A percentile compares a stretch with the other conserved stretches of the same genome.
Evolutionary conservation across 1,140 invertebrate genomes (phyloP).

Genomic region (Chrysopa pallens): DNA sequence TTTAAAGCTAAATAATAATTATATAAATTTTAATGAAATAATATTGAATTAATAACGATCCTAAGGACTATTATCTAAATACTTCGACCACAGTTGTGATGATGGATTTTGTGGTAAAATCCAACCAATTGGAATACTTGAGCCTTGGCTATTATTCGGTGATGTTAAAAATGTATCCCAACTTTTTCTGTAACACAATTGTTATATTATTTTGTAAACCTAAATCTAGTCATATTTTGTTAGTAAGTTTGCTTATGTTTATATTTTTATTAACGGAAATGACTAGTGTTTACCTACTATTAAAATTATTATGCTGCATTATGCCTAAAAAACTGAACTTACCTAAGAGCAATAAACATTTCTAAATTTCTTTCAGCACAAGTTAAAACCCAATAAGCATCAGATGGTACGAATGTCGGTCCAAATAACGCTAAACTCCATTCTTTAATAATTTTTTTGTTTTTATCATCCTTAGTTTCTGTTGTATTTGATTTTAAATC

Average conservation of each 20-base stretch:
- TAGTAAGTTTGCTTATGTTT: too few species aligned
- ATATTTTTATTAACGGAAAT: too few species aligned
- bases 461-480: constrained; percentile 10
- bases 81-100: constrained; percentile 14
- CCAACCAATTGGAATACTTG: constrained; percentile 19
- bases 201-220: too few species aligned
- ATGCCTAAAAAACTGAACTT: too few species aligned
- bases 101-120: constrained; percentile 11
- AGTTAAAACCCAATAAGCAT: constrained; percentile 16
- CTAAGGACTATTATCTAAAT: constrained; percentile 6
- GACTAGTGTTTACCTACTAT: too few species aligned
- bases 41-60: not conserved
- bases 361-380: constrained; percentile 17
- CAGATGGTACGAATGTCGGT: constrained; percentile 6
- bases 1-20: not conserved
- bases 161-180: constrained; percentile 21
- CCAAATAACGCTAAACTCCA: constrained; percentile 19
- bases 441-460: constrained; percentile 9
- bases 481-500: constrained; percentile 13
- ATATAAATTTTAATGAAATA: constrained; percentile 1
- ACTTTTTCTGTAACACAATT: constrained; percentile 14
- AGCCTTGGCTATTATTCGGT: constrained; percentile 10
- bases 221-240: too few species aligned
- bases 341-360: constrained; percentile 17
- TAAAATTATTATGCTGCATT: too few species aligned